Percentiles rank a stretch among this genome's conserved stretches.
phyloP scores from a whole-genome alignment of 2,113 vertebrate genomes.

The Tringa solitaria region DNA sequence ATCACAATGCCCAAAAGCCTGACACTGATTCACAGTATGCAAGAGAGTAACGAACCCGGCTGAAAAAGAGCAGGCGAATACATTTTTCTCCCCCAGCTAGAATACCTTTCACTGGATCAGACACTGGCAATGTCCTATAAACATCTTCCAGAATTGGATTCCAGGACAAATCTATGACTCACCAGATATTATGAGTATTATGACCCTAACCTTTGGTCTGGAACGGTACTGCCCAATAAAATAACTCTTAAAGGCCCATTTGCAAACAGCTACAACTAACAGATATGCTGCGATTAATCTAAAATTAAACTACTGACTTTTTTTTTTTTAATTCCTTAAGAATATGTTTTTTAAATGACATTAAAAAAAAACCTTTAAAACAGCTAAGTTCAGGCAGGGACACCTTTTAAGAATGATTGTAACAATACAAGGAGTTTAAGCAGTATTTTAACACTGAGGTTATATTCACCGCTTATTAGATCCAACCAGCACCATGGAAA shows the following conservation, averaged over 20 bases:
- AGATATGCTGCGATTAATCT: not conserved
- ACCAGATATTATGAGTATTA: not conserved
- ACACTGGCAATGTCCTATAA: not conserved
- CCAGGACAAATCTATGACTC: slow-evolving; percentile 54
- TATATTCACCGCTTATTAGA: not conserved
- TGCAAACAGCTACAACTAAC: not conserved
- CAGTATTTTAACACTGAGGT: not conserved
- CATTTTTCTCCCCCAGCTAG: not conserved
- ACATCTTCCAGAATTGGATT: slow-evolving; percentile 27
- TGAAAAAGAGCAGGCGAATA: not conserved
- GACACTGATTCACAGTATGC: not conserved
- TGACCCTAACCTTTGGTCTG: slow-evolving; percentile 49
- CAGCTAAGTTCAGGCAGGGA: not conserved
- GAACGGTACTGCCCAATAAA: not conserved
- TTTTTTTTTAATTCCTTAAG: not conserved
- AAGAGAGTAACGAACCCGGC: not conserved
- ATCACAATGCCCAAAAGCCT: not conserved
- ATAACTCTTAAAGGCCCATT: not conserved
- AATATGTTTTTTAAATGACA: not conserved
- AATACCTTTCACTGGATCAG: not conserved
- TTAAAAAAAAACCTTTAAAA: not conserved
- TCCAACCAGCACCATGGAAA: not conserved
- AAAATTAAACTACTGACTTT: not conserved
- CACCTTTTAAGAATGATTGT: not conserved
- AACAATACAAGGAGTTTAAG: not conserved